Conservation (phyloP, 35 echinoderm and acorn worm species). For the Heliocidaris erythrogramma region DNA sequence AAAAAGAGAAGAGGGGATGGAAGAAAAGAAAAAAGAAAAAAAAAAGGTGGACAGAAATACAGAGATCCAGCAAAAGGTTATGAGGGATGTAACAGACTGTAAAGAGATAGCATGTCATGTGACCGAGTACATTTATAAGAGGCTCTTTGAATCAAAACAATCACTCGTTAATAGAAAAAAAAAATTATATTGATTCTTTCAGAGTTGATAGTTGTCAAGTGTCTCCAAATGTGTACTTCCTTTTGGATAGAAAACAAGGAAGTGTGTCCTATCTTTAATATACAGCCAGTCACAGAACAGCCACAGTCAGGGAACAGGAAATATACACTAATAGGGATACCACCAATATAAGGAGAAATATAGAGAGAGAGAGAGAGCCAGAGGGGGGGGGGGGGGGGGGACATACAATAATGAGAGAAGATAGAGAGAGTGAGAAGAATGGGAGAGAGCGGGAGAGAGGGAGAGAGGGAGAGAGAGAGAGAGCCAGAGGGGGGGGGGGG, state of each 20-base stretch:
- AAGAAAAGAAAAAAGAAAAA: background rate
- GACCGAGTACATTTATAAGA: too few relatives aligned
- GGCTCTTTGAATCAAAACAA: background rate
- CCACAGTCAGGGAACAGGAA: background rate
- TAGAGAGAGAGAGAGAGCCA: background rate
- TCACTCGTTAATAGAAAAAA: background rate
- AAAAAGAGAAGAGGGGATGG: background rate
- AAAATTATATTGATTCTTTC: background rate
- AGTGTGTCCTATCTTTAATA: background rate
- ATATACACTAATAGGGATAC: background rate
- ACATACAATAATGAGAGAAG: too few relatives aligned
- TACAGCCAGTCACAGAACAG: background rate
- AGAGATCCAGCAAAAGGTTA: too few relatives aligned
- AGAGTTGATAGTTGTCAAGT: background rate
- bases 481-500: background rate
- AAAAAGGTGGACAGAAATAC: too few relatives aligned
- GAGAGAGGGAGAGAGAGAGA: background rate
- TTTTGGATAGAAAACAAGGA: background rate
- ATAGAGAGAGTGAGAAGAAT: too few relatives aligned
- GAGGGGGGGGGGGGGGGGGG: too few relatives aligned
- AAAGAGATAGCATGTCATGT: too few relatives aligned
- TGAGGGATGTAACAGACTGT: too few relatives aligned
- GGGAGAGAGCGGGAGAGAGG: background rate
- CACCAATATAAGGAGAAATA: background rate
- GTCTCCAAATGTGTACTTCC: background rate